Percentiles rank a stretch among this genome's conserved stretches.
Evolutionary conservation across 2,113 vertebrate species (phyloP).

Genomic region (Megalops atlanticus): DNA sequence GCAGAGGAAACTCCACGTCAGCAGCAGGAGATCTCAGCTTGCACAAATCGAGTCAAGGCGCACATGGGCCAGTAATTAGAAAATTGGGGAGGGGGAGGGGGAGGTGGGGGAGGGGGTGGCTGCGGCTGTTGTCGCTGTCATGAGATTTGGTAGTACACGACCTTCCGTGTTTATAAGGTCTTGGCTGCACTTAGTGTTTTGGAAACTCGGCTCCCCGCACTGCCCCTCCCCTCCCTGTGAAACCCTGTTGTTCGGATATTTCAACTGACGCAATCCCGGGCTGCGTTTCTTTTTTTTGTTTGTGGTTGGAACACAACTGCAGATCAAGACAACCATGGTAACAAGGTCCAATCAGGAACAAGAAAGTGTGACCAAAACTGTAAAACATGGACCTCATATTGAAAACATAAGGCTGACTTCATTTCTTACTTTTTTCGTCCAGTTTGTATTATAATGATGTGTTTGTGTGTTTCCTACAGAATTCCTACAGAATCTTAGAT

Average conservation of each 20-base stretch:
- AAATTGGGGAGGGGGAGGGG: neutral
- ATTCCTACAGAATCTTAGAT: no score
- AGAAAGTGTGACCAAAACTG: neutral
- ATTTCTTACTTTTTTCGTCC: no score
- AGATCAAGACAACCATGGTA: neutral
- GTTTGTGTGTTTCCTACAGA: no score
- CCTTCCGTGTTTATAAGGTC: neutral
- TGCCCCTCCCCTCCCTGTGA: neutral
- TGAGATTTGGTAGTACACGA: constrained; percentile 3
- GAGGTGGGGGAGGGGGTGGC: neutral
- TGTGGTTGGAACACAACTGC: neutral
- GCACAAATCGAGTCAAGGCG: neutral
- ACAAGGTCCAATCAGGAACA: neutral
- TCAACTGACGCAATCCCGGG: neutral
- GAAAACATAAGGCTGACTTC: no score
- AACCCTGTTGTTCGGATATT: neutral
- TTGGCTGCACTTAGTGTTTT: constrained; percentile 17
- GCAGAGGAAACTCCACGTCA: constrained; percentile 15
- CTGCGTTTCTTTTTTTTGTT: neutral
- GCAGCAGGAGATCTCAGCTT: constrained; percentile 8
- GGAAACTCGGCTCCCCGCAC: neutral
- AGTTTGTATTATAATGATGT: no score
- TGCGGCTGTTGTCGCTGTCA: neutral
- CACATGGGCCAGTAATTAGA: constrained; percentile 6
- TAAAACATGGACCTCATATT: no score